phyloP scores from a whole-genome alignment of 2,888 invertebrate genomes.

The Oscheius onirici region DNA sequence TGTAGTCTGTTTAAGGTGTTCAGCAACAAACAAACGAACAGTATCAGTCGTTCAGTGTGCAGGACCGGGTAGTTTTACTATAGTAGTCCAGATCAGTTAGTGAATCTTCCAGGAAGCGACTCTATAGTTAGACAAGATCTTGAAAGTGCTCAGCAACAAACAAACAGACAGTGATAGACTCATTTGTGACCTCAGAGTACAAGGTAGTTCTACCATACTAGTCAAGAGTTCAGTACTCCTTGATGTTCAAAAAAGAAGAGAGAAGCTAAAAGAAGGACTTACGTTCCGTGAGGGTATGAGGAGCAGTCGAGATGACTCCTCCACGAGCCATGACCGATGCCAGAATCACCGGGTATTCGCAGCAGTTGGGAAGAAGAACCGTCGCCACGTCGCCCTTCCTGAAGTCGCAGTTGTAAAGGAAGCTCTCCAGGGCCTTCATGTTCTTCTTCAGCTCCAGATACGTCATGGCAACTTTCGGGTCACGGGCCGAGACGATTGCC shows the following conservation, averaged over 20 bases:
- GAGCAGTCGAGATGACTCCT: constrained; percentile 53
- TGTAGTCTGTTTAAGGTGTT: too few species aligned
- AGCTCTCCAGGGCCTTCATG: neutral
- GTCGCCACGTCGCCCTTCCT: constrained; percentile 44
- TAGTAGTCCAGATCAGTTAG: too few species aligned
- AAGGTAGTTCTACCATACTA: too few species aligned
- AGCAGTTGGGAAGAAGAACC: constrained; percentile 55
- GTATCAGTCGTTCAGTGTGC: too few species aligned
- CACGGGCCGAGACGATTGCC: constrained; percentile 3
- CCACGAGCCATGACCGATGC: constrained; percentile 42
- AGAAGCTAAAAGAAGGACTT: neutral
- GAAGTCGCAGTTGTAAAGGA: constrained; percentile 3
- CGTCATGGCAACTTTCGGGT: constrained; percentile 1
- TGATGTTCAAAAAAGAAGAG: neutral
- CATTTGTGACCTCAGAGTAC: too few species aligned
- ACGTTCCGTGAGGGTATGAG: constrained; percentile 53
- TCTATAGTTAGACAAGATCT: too few species aligned
- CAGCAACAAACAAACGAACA: too few species aligned
- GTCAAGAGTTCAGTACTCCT: too few species aligned
- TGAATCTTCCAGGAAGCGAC: too few species aligned
- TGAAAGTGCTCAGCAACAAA: too few species aligned
- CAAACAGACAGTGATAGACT: too few species aligned
- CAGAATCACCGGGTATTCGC: constrained; percentile 49
- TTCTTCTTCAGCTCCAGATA: constrained; percentile 11
- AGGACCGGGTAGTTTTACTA: too few species aligned